phyloP scores from a whole-genome alignment of 2,888 invertebrate species.

The Biston stratarius region DNA sequence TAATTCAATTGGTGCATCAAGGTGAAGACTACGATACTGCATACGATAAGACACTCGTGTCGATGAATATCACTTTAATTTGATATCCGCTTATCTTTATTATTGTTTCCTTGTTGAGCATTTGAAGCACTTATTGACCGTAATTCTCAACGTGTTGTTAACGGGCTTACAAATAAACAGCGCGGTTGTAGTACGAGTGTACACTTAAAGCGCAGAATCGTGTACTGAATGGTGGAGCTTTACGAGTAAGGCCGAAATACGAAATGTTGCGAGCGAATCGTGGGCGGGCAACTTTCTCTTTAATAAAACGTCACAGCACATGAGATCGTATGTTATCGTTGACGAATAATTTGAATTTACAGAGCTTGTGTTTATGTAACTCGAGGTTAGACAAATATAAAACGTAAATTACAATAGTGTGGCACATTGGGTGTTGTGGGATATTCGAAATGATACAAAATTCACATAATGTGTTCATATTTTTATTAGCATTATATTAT shows the following conservation, averaged over 20 bases:
- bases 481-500: too few relatives aligned
- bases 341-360: constrained; percentile 16
- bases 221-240: constrained; percentile 47
- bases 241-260: constrained; percentile 39
- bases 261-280: constrained; percentile 57
- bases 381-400: constrained; percentile 4
- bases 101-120: constrained; percentile 44
- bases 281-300: constrained; percentile 82
- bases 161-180: constrained; percentile 39
- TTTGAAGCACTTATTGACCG: constrained; percentile 46
- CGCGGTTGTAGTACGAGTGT: constrained; percentile 35
- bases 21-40: constrained; percentile 8
- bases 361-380: constrained; percentile 1
- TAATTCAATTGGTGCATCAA: constrained; percentile 35
- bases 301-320: constrained; percentile 47
- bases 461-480: too few relatives aligned
- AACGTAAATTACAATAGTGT: background rate
- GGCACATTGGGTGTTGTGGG: too few relatives aligned
- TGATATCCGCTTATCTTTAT: constrained; percentile 45
- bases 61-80: constrained; percentile 36
- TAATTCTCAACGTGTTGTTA: constrained; percentile 48
- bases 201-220: constrained; percentile 43
- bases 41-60: constrained; percentile 26
- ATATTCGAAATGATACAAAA: too few relatives aligned
- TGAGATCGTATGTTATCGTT: constrained; percentile 42